A percentile compares a stretch with the other conserved stretches of the same genome.
Conservation (phyloP, 2,797 vertebrate species). For the Simalia tracyae region DNA sequence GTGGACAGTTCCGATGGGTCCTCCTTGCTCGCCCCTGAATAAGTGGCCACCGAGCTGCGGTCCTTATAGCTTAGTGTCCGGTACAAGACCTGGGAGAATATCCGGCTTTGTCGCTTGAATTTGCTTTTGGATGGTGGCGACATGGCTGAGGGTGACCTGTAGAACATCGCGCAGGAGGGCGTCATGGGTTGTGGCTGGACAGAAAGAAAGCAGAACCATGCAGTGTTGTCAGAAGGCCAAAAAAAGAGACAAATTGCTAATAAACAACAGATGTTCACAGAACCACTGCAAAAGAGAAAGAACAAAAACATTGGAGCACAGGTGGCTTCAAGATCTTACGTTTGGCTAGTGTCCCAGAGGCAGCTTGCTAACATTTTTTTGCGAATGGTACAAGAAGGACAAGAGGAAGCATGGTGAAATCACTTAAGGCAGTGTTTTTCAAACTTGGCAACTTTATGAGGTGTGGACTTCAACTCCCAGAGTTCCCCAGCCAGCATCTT, state of each 20-base stretch:
- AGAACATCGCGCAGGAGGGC: constrained; percentile 82
- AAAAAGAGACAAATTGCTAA: neutral
- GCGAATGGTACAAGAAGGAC: neutral
- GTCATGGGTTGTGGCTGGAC: constrained; percentile 51
- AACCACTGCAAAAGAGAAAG: neutral
- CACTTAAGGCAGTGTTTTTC: neutral
- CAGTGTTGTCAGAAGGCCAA: neutral
- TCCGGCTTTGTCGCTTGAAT: constrained; percentile 89
- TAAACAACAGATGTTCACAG: neutral
- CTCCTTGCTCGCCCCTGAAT: constrained; percentile 70
- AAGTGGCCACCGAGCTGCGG: constrained; percentile 75
- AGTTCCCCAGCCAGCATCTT: too few species aligned
- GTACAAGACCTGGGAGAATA: constrained; percentile 88
- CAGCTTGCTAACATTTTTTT: neutral
- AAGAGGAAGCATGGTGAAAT: neutral
- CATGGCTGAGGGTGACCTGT: constrained; percentile 89
- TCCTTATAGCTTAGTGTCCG: constrained; percentile 92
- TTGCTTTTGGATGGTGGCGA: constrained; percentile 90
- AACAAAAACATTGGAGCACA: too few species aligned
- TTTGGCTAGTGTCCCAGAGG: rapidly evolving
- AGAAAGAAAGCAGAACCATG: neutral
- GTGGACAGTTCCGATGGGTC: constrained; percentile 94
- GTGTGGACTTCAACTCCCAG: too few species aligned
- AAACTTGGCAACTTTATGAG: neutral
- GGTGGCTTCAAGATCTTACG: neutral